These are phyloP conservation scores for Diachrysia chrysitis DNA, from an alignment of 2,888 invertebrate species.

Conservation along the genomic window DNA sequence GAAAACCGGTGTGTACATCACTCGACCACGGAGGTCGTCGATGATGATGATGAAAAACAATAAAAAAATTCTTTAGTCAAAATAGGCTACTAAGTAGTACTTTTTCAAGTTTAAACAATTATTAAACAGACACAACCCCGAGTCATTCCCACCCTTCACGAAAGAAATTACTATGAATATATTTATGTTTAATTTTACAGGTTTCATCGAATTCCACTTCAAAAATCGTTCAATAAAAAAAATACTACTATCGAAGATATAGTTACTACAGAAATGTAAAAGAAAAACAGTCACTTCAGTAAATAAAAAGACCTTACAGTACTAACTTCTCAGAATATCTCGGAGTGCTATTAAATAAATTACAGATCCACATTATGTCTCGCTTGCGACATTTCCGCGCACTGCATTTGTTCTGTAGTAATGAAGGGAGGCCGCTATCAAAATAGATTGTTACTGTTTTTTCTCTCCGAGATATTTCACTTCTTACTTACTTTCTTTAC, in stretches of 20 bases:
- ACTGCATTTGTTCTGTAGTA: slow-evolving; percentile 67
- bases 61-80: no score
- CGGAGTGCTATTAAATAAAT: slow-evolving; percentile 6
- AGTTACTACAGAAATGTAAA: background rate
- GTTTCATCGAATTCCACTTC: no score
- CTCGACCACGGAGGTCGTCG: no score
- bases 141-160: no score
- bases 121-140: no score
- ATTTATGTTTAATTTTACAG: no score
- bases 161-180: no score
- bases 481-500: slow-evolving; percentile 36
- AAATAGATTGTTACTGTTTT: slow-evolving; percentile 66
- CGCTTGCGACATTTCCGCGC: slow-evolving; percentile 58
- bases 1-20: no score
- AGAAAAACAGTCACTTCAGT: background rate
- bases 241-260: background rate
- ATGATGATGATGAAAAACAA: no score
- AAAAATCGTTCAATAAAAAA: background rate
- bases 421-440: slow-evolving; percentile 64
- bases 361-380: slow-evolving; percentile 58
- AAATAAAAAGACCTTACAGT: background rate
- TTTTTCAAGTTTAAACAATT: no score
- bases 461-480: slow-evolving; percentile 46
- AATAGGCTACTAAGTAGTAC: no score
- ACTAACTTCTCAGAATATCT: slow-evolving; percentile 1